These are phyloP conservation scores for Drosophila nikananu DNA, from an alignment of 1,140 invertebrate species.

Conservation along the genomic window DNA sequence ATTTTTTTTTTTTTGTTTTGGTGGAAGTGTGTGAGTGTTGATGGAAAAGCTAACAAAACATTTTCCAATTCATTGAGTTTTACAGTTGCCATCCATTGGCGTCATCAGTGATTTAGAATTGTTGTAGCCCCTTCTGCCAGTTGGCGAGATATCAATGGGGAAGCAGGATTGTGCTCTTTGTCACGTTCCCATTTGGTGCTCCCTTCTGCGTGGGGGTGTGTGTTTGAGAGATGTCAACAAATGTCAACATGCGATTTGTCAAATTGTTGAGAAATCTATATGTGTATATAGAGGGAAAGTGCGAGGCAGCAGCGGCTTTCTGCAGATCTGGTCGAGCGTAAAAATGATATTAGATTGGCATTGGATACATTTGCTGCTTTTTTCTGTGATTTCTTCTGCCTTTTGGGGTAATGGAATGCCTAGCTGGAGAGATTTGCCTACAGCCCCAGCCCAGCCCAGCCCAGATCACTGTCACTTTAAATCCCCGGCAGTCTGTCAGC, in stretches of 20 bases:
- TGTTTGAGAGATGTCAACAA: conserved; percentile 64
- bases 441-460: conserved; percentile 14
- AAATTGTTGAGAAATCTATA: conserved; percentile 72
- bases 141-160: conserved; percentile 41
- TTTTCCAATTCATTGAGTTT: conserved; percentile 85
- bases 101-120: conserved; percentile 61
- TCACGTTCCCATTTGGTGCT: conserved; percentile 32
- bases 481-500: conserved; percentile 66
- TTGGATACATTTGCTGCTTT: conserved; percentile 74
- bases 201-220: conserved; percentile 26
- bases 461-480: conserved; percentile 59
- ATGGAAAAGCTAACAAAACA: conserved; percentile 80
- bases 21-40: conserved; percentile 55
- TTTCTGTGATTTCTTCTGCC: background rate
- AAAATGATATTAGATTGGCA: conserved; percentile 85
- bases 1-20: background rate
- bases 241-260: conserved; percentile 83
- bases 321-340: conserved; percentile 64
- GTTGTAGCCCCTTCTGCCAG: conserved; percentile 29
- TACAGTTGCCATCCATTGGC: conserved; percentile 68
- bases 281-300: conserved; percentile 28
- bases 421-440: conserved; percentile 38
- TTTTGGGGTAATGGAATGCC: conserved; percentile 22
- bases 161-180: conserved; percentile 60
- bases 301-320: conserved; percentile 41